Evolutionary conservation across 2,888 invertebrate species (phyloP).

Genomic region (Drosophila kanekoi): DNA sequence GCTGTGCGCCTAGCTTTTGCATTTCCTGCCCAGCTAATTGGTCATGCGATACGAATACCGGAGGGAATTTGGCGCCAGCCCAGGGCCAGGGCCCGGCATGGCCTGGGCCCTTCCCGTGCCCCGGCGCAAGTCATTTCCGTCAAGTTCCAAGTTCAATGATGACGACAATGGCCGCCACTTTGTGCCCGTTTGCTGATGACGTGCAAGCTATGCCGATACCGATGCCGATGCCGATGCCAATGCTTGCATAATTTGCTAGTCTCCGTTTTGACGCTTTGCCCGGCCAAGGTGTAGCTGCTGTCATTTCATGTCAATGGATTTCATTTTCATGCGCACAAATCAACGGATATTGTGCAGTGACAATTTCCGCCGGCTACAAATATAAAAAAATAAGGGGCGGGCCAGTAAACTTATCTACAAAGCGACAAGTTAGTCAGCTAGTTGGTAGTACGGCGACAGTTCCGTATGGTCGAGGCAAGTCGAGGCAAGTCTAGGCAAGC

Average conservation of each 20-base stretch:
- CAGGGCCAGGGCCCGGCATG: background rate
- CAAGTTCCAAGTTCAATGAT: constrained; percentile 35
- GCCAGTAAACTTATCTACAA: constrained; percentile 35
- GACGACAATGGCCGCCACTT: constrained; percentile 42
- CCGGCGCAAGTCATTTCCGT: constrained; percentile 50
- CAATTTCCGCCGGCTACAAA: constrained; percentile 70
- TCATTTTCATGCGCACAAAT: constrained; percentile 74
- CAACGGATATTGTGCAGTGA: constrained; percentile 79
- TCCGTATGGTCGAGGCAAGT: background rate
- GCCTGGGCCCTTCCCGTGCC: background rate
- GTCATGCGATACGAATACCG: constrained; percentile 66
- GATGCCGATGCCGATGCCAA: constrained; percentile 1
- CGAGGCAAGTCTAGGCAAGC: background rate
- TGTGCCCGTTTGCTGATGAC: constrained; percentile 32
- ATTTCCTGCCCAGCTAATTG: constrained; percentile 64
- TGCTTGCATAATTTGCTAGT: constrained; percentile 60
- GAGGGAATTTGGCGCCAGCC: constrained; percentile 2
- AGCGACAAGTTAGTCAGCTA: constrained; percentile 15
- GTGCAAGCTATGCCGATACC: constrained; percentile 10
- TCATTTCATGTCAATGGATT: constrained; percentile 69
- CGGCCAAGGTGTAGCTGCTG: constrained; percentile 19
- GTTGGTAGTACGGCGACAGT: background rate
- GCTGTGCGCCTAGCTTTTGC: constrained; percentile 30
- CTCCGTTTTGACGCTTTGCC: constrained; percentile 9
- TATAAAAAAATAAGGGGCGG: constrained; percentile 33